Evolutionary conservation across 2,113 vertebrate genomes (phyloP).

Genomic region (Bos javanicus): DNA sequence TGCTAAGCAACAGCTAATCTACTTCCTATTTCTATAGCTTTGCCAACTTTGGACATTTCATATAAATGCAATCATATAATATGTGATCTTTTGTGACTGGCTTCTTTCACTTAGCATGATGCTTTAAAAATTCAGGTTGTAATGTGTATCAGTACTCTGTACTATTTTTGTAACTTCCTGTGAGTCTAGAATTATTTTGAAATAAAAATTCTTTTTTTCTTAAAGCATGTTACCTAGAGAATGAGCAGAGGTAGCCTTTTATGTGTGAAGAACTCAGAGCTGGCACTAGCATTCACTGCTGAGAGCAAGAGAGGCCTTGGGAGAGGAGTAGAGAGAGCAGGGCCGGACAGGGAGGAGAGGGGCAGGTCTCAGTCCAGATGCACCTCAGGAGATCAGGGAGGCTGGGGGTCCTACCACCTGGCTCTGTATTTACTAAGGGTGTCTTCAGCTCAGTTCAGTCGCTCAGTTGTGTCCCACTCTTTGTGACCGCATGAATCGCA

Average conservation of each 20-base stretch:
- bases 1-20: background rate
- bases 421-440: background rate
- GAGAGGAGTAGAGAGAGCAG: background rate
- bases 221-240: background rate
- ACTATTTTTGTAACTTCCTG: background rate
- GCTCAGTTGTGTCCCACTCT: no score
- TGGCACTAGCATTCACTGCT: background rate
- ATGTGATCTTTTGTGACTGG: background rate
- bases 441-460: background rate
- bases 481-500: no score
- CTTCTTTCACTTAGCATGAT: background rate
- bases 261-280: background rate
- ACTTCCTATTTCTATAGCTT: background rate
- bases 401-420: background rate
- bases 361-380: background rate
- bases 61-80: background rate
- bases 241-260: background rate
- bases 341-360: background rate
- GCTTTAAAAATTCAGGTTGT: background rate
- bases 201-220: background rate
- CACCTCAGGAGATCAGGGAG: background rate
- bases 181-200: background rate
- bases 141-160: background rate
- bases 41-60: background rate
- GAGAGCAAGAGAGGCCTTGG: background rate